A percentile compares a stretch with the other conserved stretches of the same genome.
These are phyloP conservation scores for Drosophila engyochracea DNA, from an alignment of 2,888 invertebrate species.

Conservation along the genomic window DNA sequence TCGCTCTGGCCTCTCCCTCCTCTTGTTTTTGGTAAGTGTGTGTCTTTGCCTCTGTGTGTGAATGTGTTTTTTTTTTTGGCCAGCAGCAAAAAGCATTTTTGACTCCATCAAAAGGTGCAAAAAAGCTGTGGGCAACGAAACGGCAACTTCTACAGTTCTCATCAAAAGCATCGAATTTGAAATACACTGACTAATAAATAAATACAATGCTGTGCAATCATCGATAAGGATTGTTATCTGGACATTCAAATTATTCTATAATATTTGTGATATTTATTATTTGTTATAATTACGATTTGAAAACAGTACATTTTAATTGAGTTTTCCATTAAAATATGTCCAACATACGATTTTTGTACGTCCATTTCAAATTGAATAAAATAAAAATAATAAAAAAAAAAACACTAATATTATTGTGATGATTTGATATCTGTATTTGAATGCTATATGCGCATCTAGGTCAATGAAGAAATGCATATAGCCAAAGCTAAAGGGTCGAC, in stretches of 20 bases:
- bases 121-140: constrained; percentile 47
- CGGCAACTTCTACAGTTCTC: constrained; percentile 9
- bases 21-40: constrained; percentile 7
- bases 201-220: neutral
- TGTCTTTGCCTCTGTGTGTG: constrained; percentile 3
- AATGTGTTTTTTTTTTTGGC: constrained; percentile 30
- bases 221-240: neutral
- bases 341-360: neutral
- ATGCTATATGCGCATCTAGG: neutral
- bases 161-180: constrained; percentile 10
- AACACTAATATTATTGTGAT: neutral
- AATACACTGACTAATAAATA: constrained; percentile 32
- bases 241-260: no score
- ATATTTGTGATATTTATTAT: no score
- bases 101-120: constrained; percentile 55
- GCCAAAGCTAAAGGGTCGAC: neutral
- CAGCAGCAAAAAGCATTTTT: constrained; percentile 57
- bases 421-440: neutral
- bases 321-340: neutral
- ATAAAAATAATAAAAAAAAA: neutral
- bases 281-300: neutral
- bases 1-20: constrained; percentile 28
- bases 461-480: neutral
- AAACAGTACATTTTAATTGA: neutral
- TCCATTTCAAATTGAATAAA: neutral